phyloP scores from a whole-genome alignment of 2,888 invertebrate species.

The Thymelicus acteon region DNA sequence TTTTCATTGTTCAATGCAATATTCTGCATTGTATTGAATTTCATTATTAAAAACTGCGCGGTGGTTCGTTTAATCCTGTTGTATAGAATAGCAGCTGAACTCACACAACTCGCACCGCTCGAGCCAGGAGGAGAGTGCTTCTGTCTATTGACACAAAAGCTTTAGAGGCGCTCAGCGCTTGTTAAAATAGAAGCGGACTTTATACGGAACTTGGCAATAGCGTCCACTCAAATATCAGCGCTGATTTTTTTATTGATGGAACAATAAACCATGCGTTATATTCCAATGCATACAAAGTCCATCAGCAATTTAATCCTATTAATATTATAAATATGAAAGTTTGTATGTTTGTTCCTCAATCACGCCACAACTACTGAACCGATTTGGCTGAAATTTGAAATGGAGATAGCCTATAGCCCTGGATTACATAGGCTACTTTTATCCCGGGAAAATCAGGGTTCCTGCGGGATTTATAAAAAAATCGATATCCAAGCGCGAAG shows the following conservation, averaged over 20 bases:
- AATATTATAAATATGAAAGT: no score
- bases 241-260: not conserved
- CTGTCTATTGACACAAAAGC: slow-evolving; percentile 20
- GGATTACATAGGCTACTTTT: no score
- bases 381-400: no score
- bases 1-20: not conserved
- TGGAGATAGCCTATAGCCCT: no score
- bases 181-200: slow-evolving; percentile 13
- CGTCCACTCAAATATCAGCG: slow-evolving; percentile 6
- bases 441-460: no score
- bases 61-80: slow-evolving; percentile 10
- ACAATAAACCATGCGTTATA: not conserved
- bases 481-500: no score
- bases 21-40: not conserved
- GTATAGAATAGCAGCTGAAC: slow-evolving; percentile 1
- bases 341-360: no score
- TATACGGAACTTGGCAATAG: slow-evolving; percentile 1
- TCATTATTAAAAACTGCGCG: not conserved
- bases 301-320: not conserved
- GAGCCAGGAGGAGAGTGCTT: not conserved
- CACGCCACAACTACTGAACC: no score
- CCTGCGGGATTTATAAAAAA: no score
- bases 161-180: slow-evolving; percentile 18
- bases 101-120: not conserved
- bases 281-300: not conserved